Evolutionary conservation across 2,113 vertebrate genomes (phyloP).

Genomic region (Macrotis lagotis): DNA sequence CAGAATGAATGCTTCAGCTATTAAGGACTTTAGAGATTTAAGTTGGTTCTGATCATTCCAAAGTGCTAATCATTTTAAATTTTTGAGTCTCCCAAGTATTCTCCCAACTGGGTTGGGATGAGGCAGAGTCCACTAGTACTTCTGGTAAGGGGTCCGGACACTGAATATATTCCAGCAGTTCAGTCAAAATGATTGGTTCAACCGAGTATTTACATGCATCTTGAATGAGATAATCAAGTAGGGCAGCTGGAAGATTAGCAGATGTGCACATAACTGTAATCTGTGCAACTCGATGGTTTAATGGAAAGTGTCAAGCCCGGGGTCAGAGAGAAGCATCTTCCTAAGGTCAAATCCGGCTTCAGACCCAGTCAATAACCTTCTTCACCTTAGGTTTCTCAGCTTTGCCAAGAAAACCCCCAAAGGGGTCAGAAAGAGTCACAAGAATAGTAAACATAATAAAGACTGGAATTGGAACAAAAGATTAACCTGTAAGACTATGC

Average conservation of each 20-base stretch:
- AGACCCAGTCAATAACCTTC: neutral
- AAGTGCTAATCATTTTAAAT: neutral
- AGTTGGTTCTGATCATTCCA: neutral
- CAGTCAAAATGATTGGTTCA: neutral
- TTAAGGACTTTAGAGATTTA: neutral
- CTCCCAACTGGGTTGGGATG: neutral
- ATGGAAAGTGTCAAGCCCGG: neutral
- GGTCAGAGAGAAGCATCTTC: neutral
- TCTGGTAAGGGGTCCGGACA: neutral
- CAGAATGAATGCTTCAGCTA: neutral
- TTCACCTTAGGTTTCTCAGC: neutral
- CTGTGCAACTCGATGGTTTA: neutral
- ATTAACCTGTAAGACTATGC: neutral
- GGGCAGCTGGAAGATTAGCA: neutral
- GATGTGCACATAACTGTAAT: neutral
- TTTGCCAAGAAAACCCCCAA: neutral
- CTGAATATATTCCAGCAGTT: neutral
- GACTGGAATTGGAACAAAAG: neutral
- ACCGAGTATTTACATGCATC: neutral
- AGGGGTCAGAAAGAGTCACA: neutral
- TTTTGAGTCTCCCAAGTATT: neutral
- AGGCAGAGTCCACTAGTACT: neutral
- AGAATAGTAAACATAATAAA: neutral
- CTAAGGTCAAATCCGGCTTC: neutral
- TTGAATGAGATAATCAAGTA: neutral